phyloP scores from a whole-genome alignment of 2,797 vertebrate species.

The Lepus oiostolus region DNA sequence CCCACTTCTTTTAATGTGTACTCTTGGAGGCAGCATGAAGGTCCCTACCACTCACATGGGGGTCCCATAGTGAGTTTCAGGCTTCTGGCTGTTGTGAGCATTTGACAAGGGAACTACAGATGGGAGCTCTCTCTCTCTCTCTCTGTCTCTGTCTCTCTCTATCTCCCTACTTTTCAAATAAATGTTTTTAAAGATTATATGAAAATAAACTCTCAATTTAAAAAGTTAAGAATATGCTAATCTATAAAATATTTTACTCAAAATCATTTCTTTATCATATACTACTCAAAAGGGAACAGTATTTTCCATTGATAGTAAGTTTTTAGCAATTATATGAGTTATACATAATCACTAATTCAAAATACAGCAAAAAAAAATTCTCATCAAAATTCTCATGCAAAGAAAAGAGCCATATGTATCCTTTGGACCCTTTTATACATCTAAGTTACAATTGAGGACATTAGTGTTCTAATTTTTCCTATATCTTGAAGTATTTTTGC shows the following conservation, averaged over 20 bases:
- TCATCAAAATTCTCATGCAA: background rate
- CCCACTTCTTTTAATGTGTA: no score
- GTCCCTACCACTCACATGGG: no score
- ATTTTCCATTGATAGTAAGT: background rate
- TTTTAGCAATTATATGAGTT: background rate
- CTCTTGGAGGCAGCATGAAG: no score
- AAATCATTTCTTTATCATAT: background rate
- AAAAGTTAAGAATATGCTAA: background rate
- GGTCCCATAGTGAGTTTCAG: no score
- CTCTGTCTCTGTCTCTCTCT: no score
- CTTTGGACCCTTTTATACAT: background rate
- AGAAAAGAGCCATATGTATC: background rate
- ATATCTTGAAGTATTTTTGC: background rate
- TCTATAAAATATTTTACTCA: background rate
- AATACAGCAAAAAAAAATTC: background rate
- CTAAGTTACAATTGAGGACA: background rate
- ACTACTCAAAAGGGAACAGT: background rate
- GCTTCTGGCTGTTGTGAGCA: no score
- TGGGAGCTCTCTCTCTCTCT: no score
- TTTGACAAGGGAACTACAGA: no score
- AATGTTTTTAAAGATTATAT: background rate
- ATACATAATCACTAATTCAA: background rate
- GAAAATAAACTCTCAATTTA: background rate
- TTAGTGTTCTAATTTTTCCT: background rate
- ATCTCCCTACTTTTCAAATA: no score